Evolutionary conservation across 2,797 vertebrate species (phyloP).

Genomic region (Sebastes glaucus): DNA sequence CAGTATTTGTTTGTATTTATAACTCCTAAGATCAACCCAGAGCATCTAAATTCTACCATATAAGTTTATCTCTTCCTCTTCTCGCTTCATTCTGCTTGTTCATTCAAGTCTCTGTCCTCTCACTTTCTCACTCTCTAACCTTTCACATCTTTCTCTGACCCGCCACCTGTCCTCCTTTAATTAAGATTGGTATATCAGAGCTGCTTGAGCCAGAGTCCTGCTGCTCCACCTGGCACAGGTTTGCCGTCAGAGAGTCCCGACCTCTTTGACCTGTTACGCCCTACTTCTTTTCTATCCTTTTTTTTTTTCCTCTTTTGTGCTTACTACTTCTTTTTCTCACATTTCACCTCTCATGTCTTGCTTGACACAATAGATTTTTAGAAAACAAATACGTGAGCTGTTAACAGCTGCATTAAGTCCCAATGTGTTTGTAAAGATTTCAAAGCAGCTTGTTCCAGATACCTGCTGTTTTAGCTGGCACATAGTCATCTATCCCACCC

Average conservation of each 20-base stretch:
- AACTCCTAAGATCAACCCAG: background rate
- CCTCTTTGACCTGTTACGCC: background rate
- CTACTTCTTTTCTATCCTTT: background rate
- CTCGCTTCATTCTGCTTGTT: background rate
- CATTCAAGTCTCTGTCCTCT: background rate
- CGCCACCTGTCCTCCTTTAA: slow-evolving; percentile 35
- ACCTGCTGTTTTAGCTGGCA: slow-evolving; percentile 49
- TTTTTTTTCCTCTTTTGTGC: background rate
- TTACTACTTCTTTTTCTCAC: background rate
- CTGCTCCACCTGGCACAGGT: slow-evolving; percentile 48
- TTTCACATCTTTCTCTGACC: slow-evolving; percentile 9
- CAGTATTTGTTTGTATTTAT: background rate
- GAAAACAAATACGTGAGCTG: background rate
- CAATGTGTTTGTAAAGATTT: slow-evolving; percentile 19
- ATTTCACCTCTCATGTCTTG: background rate
- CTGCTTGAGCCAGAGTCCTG: slow-evolving; percentile 26
- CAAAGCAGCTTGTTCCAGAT: slow-evolving; percentile 16
- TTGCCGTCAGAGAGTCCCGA: background rate
- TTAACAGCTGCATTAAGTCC: background rate
- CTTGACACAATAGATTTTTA: background rate
- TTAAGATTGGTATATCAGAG: slow-evolving; percentile 34
- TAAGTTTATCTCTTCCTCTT: background rate
- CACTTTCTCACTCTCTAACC: slow-evolving; percentile 17
- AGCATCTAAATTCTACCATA: background rate
- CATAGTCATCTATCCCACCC: slow-evolving; percentile 2